Base-by-base conservation (phyloP, 2,113 vertebrate species). In the Apodemus speciosus region DNA sequence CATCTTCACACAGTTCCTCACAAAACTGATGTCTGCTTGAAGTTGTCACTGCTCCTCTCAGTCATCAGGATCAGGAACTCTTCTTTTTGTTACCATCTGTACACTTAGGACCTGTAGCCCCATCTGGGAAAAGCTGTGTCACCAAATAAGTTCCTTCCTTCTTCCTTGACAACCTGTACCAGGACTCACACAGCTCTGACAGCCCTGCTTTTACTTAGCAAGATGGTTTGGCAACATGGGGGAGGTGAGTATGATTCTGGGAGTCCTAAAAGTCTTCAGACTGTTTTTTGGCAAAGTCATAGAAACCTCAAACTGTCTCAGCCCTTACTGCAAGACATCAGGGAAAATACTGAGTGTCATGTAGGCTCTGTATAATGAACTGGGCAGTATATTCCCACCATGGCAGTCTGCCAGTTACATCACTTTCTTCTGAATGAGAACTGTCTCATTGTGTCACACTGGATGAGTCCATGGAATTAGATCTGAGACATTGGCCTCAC, bases 21-120 rank as follows among this genome's bases (percentile, higher is more conserved):
- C 51, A 95, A 93, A 87, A 62, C 46, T 77, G 25, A 69, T 75
- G 35, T 72, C 85, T 93, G 43, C 40, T 76, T 93, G 58, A 60
- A 72, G 35, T 14, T 20, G 18, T 92, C 43, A 3, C 69, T 85
- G 35, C 66, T 80, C 5, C n/a, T 85, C 25, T 88, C 20, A 75
- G 71, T 85, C 14, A 75, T 58, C 69, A 86, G 4, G 43, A 49
- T 93, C 68, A 93, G 94, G 64, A 75, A 85, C 51, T 30, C 46
- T 46, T 84, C 5, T 73, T 64, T n/a, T 62, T 16, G 40, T 89
- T 84, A 32, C 51, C 56, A 0, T 81, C 23, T 13, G 16, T 85
- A 80, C 93, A 75, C 86, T 87, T 81, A 80, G 87, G n/a, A 68
- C 60, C 51, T 71, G 3, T 46, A 84, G 7, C 46, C 49, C 89